These are phyloP conservation scores for Drosophila mimetica DNA, from an alignment of 2,888 invertebrate species.

Conservation along the genomic window DNA sequence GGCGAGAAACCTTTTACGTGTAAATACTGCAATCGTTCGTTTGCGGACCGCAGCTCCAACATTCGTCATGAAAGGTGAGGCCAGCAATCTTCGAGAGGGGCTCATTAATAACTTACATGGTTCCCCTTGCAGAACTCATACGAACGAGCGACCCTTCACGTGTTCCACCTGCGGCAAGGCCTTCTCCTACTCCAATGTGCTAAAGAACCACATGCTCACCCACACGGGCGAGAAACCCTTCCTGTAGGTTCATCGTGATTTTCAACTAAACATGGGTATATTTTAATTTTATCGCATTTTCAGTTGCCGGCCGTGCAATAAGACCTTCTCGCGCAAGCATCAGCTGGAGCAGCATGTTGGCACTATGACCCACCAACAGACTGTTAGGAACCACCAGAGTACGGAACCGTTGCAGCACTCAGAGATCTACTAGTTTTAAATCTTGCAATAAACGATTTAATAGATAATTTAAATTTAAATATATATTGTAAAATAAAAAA, in stretches of 20 bases:
- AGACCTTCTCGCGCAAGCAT: constrained; percentile 83
- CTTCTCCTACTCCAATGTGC: constrained; percentile 84
- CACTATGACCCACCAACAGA: constrained; percentile 82
- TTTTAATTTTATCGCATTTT: constrained; percentile 3
- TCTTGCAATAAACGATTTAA: constrained; percentile 6
- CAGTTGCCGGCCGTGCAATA: constrained; percentile 82
- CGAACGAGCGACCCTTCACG: constrained; percentile 83
- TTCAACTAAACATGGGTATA: neutral
- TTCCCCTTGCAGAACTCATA: constrained; percentile 78
- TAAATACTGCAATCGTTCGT: constrained; percentile 82
- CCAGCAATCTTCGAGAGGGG: fast-evolving
- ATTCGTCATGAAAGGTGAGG: constrained; percentile 84
- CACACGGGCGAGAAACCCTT: constrained; percentile 83
- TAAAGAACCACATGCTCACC: constrained; percentile 84
- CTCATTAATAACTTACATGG: neutral
- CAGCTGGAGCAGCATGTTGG: constrained; percentile 82
- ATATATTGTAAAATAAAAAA: constrained; percentile 33
- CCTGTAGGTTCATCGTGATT: constrained; percentile 63
- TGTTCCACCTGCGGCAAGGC: constrained; percentile 83
- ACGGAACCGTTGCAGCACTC: constrained; percentile 46
- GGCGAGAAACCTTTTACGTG: constrained; percentile 84
- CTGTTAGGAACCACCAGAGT: constrained; percentile 62
- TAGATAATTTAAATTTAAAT: constrained; percentile 1
- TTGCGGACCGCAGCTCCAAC: constrained; percentile 84
- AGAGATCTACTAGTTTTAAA: constrained; percentile 60